phyloP scores from a whole-genome alignment of 2,888 invertebrate species.

The Agrotis clavis region DNA sequence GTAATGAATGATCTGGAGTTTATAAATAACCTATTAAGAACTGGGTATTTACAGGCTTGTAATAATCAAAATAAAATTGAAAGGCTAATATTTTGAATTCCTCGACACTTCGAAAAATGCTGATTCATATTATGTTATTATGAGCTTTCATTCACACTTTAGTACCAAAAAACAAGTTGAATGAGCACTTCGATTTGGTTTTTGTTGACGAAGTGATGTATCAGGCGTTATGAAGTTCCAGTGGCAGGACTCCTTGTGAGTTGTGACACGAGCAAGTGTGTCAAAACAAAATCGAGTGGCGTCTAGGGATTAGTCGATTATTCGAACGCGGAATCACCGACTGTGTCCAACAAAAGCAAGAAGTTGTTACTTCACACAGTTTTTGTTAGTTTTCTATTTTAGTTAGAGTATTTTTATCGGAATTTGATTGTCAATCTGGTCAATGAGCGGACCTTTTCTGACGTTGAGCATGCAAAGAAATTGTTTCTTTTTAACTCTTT shows the following conservation, averaged over 20 bases:
- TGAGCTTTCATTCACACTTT: constrained; percentile 78
- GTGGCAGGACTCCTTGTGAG: constrained; percentile 76
- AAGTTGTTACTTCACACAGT: constrained; percentile 66
- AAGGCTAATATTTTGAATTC: constrained; percentile 59
- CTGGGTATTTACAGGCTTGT: neutral
- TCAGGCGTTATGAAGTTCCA: constrained; percentile 67
- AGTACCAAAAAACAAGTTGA: constrained; percentile 74
- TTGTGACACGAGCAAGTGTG: constrained; percentile 81
- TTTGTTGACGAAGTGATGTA: constrained; percentile 72
- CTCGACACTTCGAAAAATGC: constrained; percentile 63
- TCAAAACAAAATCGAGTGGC: constrained; percentile 90
- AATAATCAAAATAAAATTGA: constrained; percentile 54
- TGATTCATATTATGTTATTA: constrained; percentile 80
- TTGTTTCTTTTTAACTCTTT: constrained; percentile 48
- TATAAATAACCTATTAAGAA: constrained; percentile 15
- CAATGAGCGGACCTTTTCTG: constrained; percentile 58
- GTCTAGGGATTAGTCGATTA: constrained; percentile 82
- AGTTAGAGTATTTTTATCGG: constrained; percentile 61
- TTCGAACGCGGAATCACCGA: constrained; percentile 75
- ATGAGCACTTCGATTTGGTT: constrained; percentile 76
- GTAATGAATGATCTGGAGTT: constrained; percentile 18
- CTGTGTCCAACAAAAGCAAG: constrained; percentile 72
- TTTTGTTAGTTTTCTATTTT: constrained; percentile 65
- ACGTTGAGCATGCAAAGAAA: constrained; percentile 56
- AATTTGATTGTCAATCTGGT: constrained; percentile 63